A percentile compares a stretch with the other conserved stretches of the same genome.
Evolutionary conservation across 2,113 vertebrate genomes (phyloP).

Genomic region (Hemicordylus capensis): DNA sequence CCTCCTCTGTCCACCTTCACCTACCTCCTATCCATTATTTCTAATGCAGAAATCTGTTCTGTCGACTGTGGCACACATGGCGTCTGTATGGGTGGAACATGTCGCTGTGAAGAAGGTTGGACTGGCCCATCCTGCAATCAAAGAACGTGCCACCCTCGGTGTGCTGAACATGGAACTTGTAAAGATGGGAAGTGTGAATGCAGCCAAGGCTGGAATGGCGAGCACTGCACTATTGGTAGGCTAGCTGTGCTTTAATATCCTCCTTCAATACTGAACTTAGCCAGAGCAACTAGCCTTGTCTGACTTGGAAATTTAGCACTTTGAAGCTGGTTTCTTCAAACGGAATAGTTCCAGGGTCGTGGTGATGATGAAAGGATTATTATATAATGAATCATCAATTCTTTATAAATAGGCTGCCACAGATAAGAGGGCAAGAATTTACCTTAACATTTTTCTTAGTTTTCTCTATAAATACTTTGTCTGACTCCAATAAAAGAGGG

Average conservation of each 20-base stretch:
- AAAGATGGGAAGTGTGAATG: slow-evolving; percentile 96
- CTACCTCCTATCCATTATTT: neutral
- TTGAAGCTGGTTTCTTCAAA: slow-evolving; percentile 44
- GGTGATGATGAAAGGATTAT: neutral
- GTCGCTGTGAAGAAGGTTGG: slow-evolving; percentile 97
- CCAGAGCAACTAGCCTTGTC: fast-evolving
- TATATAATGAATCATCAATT: slow-evolving; percentile 29
- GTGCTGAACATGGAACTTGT: slow-evolving; percentile 93
- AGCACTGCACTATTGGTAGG: slow-evolving; percentile 98
- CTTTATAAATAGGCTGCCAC: slow-evolving; percentile 30
- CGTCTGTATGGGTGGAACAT: slow-evolving; percentile 88
- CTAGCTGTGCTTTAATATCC: slow-evolving; percentile 30
- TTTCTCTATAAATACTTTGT: slow-evolving; percentile 14
- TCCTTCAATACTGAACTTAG: neutral
- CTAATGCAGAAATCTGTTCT: slow-evolving; percentile 84
- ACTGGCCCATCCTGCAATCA: slow-evolving; percentile 88
- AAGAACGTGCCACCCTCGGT: slow-evolving; percentile 94
- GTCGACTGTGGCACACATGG: slow-evolving; percentile 91
- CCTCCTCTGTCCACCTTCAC: neutral
- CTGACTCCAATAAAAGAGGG: neutral
- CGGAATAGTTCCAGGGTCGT: slow-evolving; percentile 19
- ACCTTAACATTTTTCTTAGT: neutral
- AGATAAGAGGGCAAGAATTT: slow-evolving; percentile 16
- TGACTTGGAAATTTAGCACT: neutral
- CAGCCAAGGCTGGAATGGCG: slow-evolving; percentile 97